Base-by-base conservation (phyloP, 2,888 invertebrate genomes). In the Aradus depressus region DNA sequence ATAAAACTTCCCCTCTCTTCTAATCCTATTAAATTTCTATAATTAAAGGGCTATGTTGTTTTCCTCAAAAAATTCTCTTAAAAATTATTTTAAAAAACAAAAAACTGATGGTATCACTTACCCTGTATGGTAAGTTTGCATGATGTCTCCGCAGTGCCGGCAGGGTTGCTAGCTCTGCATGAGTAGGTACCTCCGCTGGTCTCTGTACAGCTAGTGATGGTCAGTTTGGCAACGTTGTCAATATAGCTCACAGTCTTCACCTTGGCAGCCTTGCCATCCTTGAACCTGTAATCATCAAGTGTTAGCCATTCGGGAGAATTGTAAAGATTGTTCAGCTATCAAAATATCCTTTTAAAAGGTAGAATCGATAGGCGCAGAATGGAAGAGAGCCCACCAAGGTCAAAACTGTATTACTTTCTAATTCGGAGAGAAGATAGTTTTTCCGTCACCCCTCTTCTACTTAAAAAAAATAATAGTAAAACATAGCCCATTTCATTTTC, bases 171-270 rank as follows among this genome's bases (percentile, higher is more conserved):
- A 2, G 83, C 85, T 55, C 75, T 70, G 61, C 83, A 83, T 14
- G 74, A 76, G 63, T 85, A 86, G 22, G 68, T 71, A 35, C 79
- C 84, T 62, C 78, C 77, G 35, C 78, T 72, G 47, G 72, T 72
- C 61, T 74, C 73, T 12, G 72, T 73, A 34, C 77, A 75, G 52
- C 76, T 72, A 41, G 70, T 68, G 44, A 85, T 74, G 0, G 67
- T 69, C 41, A 81, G 73, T 51, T 79, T 80, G 10, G 84, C 80
- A n/a, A 81, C 73, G 58, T 81, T 75, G 59, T 82, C 80, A 60
- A 80, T 76, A 62, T 81, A 84, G 1, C 75, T 74, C 22, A 76
- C 72, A 59, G 68, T 74, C 50, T 67, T 71, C 28, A 72, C 71
- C 58, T 73, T 75, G 43, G 83, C 68, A 31, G 72, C 67, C 62